phyloP scores from a whole-genome alignment of 2,888 invertebrate species.

The Chloromyia formosa region DNA sequence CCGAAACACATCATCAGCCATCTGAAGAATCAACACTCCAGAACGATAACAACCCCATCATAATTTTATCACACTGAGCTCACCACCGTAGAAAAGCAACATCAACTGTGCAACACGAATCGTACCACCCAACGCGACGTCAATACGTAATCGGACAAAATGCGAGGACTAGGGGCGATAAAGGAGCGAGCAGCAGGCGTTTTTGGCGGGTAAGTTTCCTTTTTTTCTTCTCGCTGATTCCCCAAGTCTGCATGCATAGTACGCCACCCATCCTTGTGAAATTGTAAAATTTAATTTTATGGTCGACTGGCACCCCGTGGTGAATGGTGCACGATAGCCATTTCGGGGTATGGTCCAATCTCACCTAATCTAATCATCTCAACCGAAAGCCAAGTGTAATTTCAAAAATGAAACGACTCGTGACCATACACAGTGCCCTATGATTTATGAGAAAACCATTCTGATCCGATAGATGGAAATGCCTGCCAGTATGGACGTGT shows the following conservation, averaged over 20 bases:
- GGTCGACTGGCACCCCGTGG: slow-evolving; percentile 31
- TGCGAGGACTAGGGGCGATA: slow-evolving; percentile 64
- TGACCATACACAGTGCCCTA: not conserved
- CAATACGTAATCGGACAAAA: slow-evolving; percentile 50
- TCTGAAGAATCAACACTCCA: slow-evolving; percentile 30
- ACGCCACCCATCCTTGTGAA: not conserved
- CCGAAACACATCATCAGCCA: slow-evolving; percentile 27
- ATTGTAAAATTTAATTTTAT: slow-evolving; percentile 45
- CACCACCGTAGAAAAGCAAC: not conserved
- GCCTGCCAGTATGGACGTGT: not conserved
- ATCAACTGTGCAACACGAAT: too few relatives aligned
- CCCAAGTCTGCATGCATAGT: too few relatives aligned
- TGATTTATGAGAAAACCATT: slow-evolving; percentile 31
- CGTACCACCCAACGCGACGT: not conserved
- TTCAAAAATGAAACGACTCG: slow-evolving; percentile 27
- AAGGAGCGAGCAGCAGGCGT: slow-evolving; percentile 63
- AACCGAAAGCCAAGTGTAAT: slow-evolving; percentile 1
- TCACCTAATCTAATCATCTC: slow-evolving; percentile 31
- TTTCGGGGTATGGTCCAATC: not conserved
- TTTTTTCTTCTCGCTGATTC: too few relatives aligned
- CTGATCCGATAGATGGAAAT: slow-evolving; percentile 14
- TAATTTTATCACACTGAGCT: slow-evolving; percentile 37
- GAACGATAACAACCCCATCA: slow-evolving; percentile 27
- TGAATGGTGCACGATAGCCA: not conserved
- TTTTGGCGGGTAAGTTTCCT: slow-evolving; percentile 61